Evolutionary conservation across 2,888 invertebrate genomes (phyloP).

Genomic region (Trachelus tabidus): DNA sequence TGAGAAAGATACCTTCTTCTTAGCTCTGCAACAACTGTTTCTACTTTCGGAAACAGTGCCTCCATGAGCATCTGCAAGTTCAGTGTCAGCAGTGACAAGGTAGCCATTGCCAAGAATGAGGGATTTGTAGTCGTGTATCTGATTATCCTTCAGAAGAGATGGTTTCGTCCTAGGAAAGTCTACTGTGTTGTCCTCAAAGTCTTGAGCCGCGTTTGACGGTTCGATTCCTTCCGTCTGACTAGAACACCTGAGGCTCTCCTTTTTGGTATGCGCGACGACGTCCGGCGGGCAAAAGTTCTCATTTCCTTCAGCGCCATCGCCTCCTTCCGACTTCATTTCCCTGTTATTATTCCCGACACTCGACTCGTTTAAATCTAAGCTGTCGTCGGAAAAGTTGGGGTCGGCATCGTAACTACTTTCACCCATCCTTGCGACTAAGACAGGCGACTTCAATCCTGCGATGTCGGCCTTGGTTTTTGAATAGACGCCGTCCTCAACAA

Average conservation of each 20-base stretch:
- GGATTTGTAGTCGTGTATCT: constrained; percentile 39
- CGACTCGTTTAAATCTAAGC: constrained; percentile 41
- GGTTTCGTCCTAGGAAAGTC: constrained; percentile 41
- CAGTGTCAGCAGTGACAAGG: constrained; percentile 12
- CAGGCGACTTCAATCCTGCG: constrained; percentile 16
- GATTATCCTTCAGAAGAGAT: constrained; percentile 10
- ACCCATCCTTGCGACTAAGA: constrained; percentile 20
- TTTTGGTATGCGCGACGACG: constrained; percentile 53
- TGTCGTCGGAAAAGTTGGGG: constrained; percentile 52
- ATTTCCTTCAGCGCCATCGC: constrained; percentile 10
- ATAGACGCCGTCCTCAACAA: not conserved
- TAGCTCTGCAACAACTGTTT: constrained; percentile 9
- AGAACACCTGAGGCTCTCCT: constrained; percentile 15
- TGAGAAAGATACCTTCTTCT: constrained; percentile 43
- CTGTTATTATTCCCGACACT: not conserved
- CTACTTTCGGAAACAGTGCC: constrained; percentile 8
- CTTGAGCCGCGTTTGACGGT: constrained; percentile 7
- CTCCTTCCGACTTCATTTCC: constrained; percentile 6
- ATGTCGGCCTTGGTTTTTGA: not conserved
- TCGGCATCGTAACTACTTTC: constrained; percentile 34
- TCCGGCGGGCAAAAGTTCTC: constrained; percentile 49
- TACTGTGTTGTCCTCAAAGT: constrained; percentile 39
- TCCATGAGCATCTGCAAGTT: not conserved
- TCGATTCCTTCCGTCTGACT: constrained; percentile 10
- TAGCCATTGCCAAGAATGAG: constrained; percentile 36